Percentiles rank a stretch among this genome's conserved stretches.
Conservation (phyloP, 1,140 invertebrate genomes). For the Brachionus plicatilis region DNA sequence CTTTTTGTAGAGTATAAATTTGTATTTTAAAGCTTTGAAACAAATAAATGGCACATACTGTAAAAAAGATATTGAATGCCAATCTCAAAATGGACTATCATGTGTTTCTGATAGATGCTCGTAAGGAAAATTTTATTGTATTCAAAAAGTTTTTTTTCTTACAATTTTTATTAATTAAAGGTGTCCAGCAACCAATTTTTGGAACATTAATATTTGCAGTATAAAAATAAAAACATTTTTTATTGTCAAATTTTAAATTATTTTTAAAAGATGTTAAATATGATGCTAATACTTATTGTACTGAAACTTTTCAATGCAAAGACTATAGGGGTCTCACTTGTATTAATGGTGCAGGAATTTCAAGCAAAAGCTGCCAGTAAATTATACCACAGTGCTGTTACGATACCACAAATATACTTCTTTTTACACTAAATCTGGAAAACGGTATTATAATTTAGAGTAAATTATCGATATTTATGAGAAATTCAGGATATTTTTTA, state of each 20-base stretch:
- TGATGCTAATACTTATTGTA: neutral
- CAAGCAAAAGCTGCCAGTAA: neutral
- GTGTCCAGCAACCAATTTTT: neutral
- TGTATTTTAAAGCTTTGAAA: slow-evolving; percentile 7
- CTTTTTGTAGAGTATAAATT: neutral
- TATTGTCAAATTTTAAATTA: neutral
- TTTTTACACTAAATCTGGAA: too few relatives aligned
- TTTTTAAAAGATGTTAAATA: neutral
- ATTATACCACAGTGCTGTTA: too few relatives aligned
- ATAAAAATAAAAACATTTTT: neutral
- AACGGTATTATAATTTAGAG: too few relatives aligned
- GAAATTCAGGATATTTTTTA: too few relatives aligned
- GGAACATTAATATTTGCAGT: neutral
- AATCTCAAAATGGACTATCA: neutral
- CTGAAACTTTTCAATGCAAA: slow-evolving; percentile 24
- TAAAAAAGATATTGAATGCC: neutral
- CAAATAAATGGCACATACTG: slow-evolving; percentile 20
- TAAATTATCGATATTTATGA: too few relatives aligned
- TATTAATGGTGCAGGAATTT: neutral
- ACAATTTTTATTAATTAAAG: neutral
- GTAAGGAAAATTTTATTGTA: neutral
- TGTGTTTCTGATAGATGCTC: neutral
- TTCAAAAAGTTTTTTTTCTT: neutral
- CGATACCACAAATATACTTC: too few relatives aligned
- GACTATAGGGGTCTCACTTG: neutral